A percentile compares a stretch with the other conserved stretches of the same genome.
Conservation (phyloP, 2,113 vertebrate genomes). For the Channa argus region DNA sequence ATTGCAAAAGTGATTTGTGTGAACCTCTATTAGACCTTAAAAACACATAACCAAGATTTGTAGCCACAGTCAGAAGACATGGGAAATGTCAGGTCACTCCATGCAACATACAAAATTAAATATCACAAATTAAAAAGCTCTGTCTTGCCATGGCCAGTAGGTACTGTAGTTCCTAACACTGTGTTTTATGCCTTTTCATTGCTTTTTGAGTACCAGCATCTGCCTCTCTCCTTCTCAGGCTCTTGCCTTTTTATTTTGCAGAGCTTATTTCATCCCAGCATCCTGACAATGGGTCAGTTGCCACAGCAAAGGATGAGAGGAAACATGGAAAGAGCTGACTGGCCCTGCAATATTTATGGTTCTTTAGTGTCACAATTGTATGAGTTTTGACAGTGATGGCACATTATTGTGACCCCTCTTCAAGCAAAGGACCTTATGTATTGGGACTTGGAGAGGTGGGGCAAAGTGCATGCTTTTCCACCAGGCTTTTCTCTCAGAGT, state of each 20-base stretch:
- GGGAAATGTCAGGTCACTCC: conserved; percentile 26
- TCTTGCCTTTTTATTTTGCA: conserved; percentile 54
- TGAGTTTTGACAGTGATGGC: conserved; percentile 64
- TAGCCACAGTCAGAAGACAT: conserved; percentile 16
- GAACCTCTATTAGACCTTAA: conserved; percentile 55
- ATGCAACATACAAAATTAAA: conserved; percentile 35
- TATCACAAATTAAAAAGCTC: conserved; percentile 33
- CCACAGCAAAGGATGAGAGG: conserved; percentile 34
- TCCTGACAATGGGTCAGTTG: conserved; percentile 54
- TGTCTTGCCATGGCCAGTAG: conserved; percentile 12
- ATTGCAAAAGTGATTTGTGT: conserved; percentile 74
- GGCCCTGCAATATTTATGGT: conserved; percentile 72
- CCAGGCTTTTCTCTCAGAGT: conserved; percentile 8
- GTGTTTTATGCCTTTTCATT: conserved; percentile 39
- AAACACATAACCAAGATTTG: conserved; percentile 69
- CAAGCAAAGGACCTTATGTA: conserved; percentile 45
- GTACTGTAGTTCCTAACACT: conserved; percentile 27
- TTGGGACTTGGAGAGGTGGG: conserved; percentile 38
- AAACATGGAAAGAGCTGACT: conserved; percentile 39
- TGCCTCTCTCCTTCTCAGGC: conserved; percentile 20
- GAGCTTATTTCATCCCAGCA: conserved; percentile 50
- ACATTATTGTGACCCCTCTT: conserved; percentile 50
- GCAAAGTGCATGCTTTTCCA: conserved; percentile 31
- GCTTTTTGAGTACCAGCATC: conserved; percentile 37
- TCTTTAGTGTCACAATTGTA: conserved; percentile 61